phyloP scores from a whole-genome alignment of 2,888 invertebrate genomes.

The Acanthoscelides obtectus region DNA sequence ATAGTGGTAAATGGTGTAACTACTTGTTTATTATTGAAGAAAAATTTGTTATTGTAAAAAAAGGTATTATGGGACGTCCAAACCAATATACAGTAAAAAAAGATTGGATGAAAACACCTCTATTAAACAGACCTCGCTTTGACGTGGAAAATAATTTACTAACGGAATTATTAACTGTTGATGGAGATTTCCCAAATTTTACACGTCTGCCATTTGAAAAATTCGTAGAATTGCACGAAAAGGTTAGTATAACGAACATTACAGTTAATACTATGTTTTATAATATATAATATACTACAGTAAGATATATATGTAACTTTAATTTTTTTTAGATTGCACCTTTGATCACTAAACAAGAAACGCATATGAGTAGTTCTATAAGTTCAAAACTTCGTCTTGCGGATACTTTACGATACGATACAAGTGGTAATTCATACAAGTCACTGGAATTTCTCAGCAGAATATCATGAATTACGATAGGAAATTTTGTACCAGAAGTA shows the following conservation, averaged over 20 bases:
- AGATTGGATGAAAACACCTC: slow-evolving; percentile 1
- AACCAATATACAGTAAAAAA: no score
- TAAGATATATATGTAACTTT: no score
- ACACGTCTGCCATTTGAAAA: neutral
- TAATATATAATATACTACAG: no score
- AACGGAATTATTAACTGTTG: slow-evolving; percentile 1
- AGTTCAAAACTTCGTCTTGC: slow-evolving; percentile 2
- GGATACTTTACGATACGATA: slow-evolving; percentile 3
- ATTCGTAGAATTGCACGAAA: slow-evolving; percentile 2
- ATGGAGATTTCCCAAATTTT: slow-evolving; percentile 1
- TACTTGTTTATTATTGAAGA: no score
- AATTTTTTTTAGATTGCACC: neutral
- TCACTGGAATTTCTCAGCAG: slow-evolving; percentile 2
- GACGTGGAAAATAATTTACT: slow-evolving; percentile 2
- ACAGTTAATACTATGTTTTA: no score
- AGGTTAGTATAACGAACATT: slow-evolving; percentile 2
- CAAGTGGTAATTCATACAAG: slow-evolving; percentile 5
- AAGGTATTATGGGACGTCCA: no score
- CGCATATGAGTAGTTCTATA: neutral
- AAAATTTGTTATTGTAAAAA: neutral
- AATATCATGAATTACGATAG: slow-evolving; percentile 4
- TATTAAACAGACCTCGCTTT: slow-evolving; percentile 5
- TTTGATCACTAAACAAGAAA: neutral
- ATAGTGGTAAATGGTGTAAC: no score
- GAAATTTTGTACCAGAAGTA: slow-evolving; percentile 6